Evolutionary conservation across 2,113 vertebrate genomes (phyloP).

Genomic region (Prunella fulvescens): DNA sequence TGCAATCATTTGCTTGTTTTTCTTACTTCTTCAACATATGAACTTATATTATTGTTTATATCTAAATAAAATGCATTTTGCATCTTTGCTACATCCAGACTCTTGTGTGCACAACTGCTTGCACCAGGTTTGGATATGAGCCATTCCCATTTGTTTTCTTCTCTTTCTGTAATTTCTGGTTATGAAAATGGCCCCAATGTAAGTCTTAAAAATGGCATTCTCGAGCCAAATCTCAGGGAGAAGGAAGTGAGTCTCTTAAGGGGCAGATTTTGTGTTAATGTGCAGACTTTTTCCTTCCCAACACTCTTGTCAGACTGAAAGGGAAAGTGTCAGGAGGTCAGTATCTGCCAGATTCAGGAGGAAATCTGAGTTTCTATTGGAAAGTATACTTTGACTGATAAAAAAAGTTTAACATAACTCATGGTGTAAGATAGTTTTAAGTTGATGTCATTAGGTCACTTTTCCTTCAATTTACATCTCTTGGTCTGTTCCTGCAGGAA

Average conservation of each 20-base stretch:
- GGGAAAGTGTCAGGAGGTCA: background rate
- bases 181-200: background rate
- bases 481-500: background rate
- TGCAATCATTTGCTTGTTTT: background rate
- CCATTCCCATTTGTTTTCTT: background rate
- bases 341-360: background rate
- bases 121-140: background rate
- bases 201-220: background rate
- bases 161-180: background rate
- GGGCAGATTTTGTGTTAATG: background rate
- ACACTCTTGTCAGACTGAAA: background rate
- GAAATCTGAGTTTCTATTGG: background rate
- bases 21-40: background rate
- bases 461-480: background rate
- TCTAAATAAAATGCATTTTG: background rate
- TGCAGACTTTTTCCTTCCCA: background rate
- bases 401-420: background rate
- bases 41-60: background rate
- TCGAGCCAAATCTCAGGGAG: background rate
- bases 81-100: background rate
- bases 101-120: background rate
- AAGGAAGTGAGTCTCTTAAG: background rate
- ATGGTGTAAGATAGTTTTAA: background rate
- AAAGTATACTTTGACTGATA: background rate
- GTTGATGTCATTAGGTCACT: background rate